Evolutionary conservation across 2,113 vertebrate genomes (phyloP), one percentile per base, ranked within the genome.

Genomic region (Sylvicapra grimmia): DNA sequence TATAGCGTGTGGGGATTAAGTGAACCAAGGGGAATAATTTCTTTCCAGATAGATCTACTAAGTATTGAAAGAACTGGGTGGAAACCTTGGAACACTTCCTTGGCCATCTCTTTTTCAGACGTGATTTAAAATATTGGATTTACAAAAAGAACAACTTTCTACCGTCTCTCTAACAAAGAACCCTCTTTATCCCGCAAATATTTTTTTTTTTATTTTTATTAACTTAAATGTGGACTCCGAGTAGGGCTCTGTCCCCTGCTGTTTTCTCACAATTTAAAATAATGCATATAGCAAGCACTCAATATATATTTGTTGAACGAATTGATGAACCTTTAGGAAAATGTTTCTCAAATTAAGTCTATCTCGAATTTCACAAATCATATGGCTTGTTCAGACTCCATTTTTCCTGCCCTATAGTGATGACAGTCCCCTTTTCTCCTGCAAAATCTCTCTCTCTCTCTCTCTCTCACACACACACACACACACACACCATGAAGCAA

Each of bases 1-100:
- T 40, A 23, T 1, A 63, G 8, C 13, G 0, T 40, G 4, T 36
- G 8, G 25, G 4, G 7, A 8, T 29, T 47, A 92, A 14, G 2
- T 44, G 27, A 87, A 19, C 2, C 27, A 59, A 47, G 5, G 29
- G 14, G 8, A 89, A 83, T 53, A 31, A 15, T 84, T 90, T 58
- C 3, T 58, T 92, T 49, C 40, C 18, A 47, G 29, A 82, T n/a
- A 33, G 29, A 88, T 40, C 7, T 72, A 63, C 44, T n/a, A 79
- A 36, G 5, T 25, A 79, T 33, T 51, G 21, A 75, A 6, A 90
- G 33, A 79, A 82, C 25, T 88, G 40, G 44, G 29, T 25, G 10
- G 63, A 90, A 93, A 93, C 63, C 8, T 8, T 82, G 3, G 10
- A 72, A 19, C 13, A 33, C 29, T 91, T 79, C 29, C 27, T 15